Conservation (phyloP, 1,140 invertebrate genomes). For the Eueides isabella region DNA sequence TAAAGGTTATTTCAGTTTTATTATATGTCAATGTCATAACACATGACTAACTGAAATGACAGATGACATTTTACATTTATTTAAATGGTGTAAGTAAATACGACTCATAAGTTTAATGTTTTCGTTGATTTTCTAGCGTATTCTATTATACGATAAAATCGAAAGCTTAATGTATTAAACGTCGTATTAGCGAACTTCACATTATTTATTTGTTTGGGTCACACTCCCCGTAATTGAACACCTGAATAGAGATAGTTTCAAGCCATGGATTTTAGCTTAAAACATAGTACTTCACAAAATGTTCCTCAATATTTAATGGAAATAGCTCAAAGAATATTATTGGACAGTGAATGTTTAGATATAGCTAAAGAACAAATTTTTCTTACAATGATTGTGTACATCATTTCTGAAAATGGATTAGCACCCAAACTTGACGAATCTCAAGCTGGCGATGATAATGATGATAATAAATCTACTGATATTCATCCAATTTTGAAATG, state of each 20-base stretch:
- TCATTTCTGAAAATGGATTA: constrained; percentile 69
- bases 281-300: constrained; percentile 60
- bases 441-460: constrained; percentile 31
- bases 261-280: constrained; percentile 56
- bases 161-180: background rate
- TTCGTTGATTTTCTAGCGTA: background rate
- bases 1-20: too few species aligned
- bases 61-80: background rate
- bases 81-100: background rate
- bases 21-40: background rate
- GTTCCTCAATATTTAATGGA: constrained; percentile 52
- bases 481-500: constrained; percentile 46
- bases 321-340: constrained; percentile 47
- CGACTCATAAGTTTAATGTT: background rate
- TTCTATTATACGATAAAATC: background rate
- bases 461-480: constrained; percentile 36
- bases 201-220: background rate
- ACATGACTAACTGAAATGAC: background rate
- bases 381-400: constrained; percentile 55
- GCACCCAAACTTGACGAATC: constrained; percentile 43
- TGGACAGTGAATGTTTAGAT: constrained; percentile 47
- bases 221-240: background rate
- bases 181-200: background rate
- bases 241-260: background rate
- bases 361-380: constrained; percentile 61